Evolutionary conservation across 2,888 invertebrate species (phyloP), one percentile per base, ranked within the genome.

Genomic region (Aleiodes leptofemur): DNA sequence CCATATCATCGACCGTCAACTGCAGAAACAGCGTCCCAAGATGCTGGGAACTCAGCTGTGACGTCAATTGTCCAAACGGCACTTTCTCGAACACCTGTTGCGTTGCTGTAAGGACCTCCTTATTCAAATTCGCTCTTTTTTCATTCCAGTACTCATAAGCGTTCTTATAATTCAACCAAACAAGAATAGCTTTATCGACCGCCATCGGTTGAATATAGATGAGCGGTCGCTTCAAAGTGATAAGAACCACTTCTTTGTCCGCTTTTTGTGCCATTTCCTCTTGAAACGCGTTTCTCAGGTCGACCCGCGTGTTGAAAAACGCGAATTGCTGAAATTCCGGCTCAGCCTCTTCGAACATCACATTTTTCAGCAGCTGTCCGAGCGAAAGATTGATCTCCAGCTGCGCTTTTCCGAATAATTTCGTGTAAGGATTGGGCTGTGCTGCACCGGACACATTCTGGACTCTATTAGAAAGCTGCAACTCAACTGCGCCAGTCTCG

Each of bases 61-160:
- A 94, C 9, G 95, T 94, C 79, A 96, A 90, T 88, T 96, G 95
- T 0, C 96, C 96, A 90, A 95, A 93, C 13, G 94, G 95, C 64
- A 95, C 93, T 84, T 94, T 94, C 85, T 96, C 95, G 79, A 94
- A 93, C 3, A 93, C 92, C 86, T 94, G 94, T 83, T 94, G 94
- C 0, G 95, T 94, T 8, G 95, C 94, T 1, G 94, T 92, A 0
- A 95, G 90, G 53, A 97, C 96, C 87, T 98, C 98, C 84, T 95
- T 96, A 86, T 96, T 98, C 56, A 98, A 91, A 83, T 95, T 96
- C 5, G 96, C 94, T 4, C 98, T 91, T 90, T 99, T 98, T 89
- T 98, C 98, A 82, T 96, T 97, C 99, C 99, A 99, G 90, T 98
- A 99, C 88, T 99, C 98, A 87, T 99, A 99, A 0, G 99, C 98